A percentile compares a stretch with the other conserved stretches of the same genome.
These are phyloP conservation scores for Saccopteryx bilineata DNA, from an alignment of 2,113 vertebrate genomes.

Conservation along the genomic window DNA sequence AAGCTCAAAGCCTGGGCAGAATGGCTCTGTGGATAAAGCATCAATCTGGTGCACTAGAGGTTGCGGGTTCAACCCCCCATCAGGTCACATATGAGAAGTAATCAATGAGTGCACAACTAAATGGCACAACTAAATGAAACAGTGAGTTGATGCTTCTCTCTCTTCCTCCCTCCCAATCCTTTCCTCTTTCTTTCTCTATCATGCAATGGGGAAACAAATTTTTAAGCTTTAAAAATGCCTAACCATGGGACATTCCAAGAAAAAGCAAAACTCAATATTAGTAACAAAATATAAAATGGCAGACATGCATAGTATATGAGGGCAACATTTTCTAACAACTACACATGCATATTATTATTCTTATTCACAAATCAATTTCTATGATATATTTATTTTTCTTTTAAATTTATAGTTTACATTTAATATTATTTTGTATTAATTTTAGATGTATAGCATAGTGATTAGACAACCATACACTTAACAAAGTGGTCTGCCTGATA, in stretches of 20 bases:
- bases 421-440: not conserved
- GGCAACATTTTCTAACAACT: not conserved
- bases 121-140: no score
- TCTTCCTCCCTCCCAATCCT: no score
- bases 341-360: not conserved
- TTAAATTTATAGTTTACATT: not conserved
- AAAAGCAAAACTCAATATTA: not conserved
- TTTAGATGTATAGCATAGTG: not conserved
- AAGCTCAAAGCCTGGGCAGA: no score
- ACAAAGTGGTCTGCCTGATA: not conserved
- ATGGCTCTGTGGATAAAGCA: no score
- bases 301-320: not conserved
- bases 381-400: not conserved
- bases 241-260: not conserved
- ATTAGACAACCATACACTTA: not conserved
- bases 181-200: no score
- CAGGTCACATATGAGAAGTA: no score
- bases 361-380: constrained; percentile 28
- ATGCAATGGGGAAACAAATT: no score
- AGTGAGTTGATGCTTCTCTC: no score
- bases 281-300: not conserved
- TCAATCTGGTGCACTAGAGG: no score
- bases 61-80: no score
- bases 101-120: no score
- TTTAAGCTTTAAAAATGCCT: not conserved